These are phyloP conservation scores for Erithacus rubecula DNA, from an alignment of 2,797 vertebrate species.

Conservation along the genomic window DNA sequence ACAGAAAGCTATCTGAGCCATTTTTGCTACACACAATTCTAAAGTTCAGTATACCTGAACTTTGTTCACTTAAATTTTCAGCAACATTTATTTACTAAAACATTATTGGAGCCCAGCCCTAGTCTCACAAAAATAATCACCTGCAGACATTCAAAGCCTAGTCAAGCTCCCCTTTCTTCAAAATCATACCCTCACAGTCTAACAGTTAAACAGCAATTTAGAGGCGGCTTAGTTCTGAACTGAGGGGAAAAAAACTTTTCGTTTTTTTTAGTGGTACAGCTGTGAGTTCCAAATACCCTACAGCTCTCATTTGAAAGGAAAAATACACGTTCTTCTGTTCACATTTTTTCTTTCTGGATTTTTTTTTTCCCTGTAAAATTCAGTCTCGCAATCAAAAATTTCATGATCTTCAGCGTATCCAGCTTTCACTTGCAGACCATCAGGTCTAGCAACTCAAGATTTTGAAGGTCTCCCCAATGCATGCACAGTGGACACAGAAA, in stretches of 20 bases:
- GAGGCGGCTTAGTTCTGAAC: slow-evolving; percentile 55
- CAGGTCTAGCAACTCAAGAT: slow-evolving; percentile 59
- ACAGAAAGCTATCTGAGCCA: slow-evolving; percentile 80
- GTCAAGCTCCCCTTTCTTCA: slow-evolving; percentile 64
- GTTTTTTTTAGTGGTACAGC: slow-evolving; percentile 51
- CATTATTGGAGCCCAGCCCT: slow-evolving; percentile 78
- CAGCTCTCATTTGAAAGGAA: not conserved
- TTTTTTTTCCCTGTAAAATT: slow-evolving; percentile 23
- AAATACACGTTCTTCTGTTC: slow-evolving; percentile 1
- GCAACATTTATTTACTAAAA: slow-evolving; percentile 64
- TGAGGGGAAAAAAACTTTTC: not conserved
- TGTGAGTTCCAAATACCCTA: slow-evolving; percentile 37
- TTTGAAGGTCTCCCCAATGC: slow-evolving; percentile 39
- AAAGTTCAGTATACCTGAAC: slow-evolving; percentile 68
- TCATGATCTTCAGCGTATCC: not conserved
- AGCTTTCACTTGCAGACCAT: slow-evolving; percentile 47
- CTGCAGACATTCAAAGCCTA: slow-evolving; percentile 72
- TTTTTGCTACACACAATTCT: slow-evolving; percentile 69
- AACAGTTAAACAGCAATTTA: slow-evolving; percentile 69
- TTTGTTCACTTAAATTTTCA: slow-evolving; percentile 67
- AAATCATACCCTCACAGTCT: slow-evolving; percentile 61
- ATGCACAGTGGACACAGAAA: slow-evolving; percentile 8
- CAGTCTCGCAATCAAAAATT: not conserved
- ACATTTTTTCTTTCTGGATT: not conserved
- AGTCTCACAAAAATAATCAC: slow-evolving; percentile 76